Conservation (phyloP, 92 coral and sea anemone species). For the Phenganax marumi region DNA sequence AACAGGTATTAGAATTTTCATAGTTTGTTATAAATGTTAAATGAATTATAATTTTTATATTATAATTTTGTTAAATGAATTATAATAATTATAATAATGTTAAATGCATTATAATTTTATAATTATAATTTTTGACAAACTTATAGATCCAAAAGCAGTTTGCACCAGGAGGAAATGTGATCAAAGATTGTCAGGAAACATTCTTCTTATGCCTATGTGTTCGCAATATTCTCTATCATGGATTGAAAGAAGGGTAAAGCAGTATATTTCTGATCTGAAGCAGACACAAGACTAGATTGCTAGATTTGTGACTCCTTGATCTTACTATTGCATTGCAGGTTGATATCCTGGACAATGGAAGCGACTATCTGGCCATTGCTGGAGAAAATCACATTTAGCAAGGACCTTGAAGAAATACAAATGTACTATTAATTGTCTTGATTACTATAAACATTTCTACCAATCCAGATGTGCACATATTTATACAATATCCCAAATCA, state of each 20-base stretch:
- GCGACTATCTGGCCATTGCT: constrained; percentile 85
- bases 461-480: neutral
- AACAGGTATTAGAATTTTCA: constrained; percentile 56
- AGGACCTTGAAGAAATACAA: constrained; percentile 72
- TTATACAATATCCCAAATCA: neutral
- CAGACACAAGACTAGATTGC: neutral
- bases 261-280: neutral
- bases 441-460: neutral
- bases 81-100: neutral
- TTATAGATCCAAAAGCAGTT: constrained; percentile 75
- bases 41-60: too few species aligned
- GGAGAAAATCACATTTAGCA: constrained; percentile 72
- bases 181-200: constrained; percentile 70
- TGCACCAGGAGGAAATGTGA: constrained; percentile 66
- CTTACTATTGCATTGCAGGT: constrained; percentile 41
- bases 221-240: constrained; percentile 81
- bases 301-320: neutral
- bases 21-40: too few species aligned
- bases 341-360: constrained; percentile 84
- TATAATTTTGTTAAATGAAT: too few species aligned
- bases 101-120: neutral
- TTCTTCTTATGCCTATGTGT: constrained; percentile 72
- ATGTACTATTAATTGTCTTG: constrained; percentile 46
- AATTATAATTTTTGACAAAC: neutral
- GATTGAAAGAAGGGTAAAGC: constrained; percentile 84